These are phyloP conservation scores for Epizoanthus scotinus DNA, from an alignment of 92 coral and sea anemone genomes.

Conservation along the genomic window DNA sequence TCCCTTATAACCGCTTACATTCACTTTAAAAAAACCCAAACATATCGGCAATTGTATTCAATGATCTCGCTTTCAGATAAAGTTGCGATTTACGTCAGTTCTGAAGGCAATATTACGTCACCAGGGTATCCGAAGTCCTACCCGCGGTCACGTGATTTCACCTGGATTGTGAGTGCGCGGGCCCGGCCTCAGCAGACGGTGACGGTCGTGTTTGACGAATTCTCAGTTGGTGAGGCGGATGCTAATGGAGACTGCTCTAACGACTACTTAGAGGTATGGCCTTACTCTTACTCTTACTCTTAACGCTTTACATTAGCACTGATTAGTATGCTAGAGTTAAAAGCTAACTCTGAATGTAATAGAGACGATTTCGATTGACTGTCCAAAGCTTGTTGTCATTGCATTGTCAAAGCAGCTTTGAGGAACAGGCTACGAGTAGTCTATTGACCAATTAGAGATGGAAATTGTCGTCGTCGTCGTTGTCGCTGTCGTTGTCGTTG, in stretches of 20 bases:
- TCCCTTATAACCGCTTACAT: too few species aligned
- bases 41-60: background rate
- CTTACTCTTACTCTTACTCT: background rate
- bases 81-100: conserved; percentile 54
- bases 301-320: too few species aligned
- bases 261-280: conserved; percentile 62
- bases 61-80: conserved; percentile 48
- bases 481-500: too few species aligned
- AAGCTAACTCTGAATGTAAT: too few species aligned
- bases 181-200: conserved; percentile 39
- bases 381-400: too few species aligned
- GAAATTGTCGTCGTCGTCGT: too few species aligned
- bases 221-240: conserved; percentile 67
- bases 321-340: background rate
- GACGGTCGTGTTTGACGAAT: conserved; percentile 62
- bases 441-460: too few species aligned
- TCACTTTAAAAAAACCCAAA: too few species aligned
- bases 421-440: too few species aligned
- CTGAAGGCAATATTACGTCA: conserved; percentile 65
- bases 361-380: too few species aligned
- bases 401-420: too few species aligned
- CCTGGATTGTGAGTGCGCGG: conserved; percentile 63
- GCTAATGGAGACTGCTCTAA: conserved; percentile 60
- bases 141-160: conserved; percentile 60
- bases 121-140: conserved; percentile 75